A percentile compares a stretch with the other conserved stretches of the same genome.
Evolutionary conservation across 2,888 invertebrate species (phyloP).

Genomic region (Emmelina monodactyla): DNA sequence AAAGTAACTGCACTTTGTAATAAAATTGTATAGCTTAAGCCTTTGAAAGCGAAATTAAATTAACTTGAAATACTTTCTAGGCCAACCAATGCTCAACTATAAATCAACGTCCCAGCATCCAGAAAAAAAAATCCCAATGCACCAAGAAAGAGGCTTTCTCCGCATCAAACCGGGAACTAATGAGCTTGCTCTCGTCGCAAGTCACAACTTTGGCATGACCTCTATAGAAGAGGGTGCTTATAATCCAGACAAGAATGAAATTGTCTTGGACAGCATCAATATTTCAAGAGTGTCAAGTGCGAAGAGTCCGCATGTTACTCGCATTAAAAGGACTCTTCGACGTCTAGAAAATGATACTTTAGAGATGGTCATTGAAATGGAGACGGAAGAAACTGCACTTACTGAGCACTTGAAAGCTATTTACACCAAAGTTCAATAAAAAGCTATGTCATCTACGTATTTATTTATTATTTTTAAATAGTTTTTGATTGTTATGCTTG

Average conservation of each 20-base stretch:
- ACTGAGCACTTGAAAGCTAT: slow-evolving; percentile 62
- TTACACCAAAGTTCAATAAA: slow-evolving; percentile 42
- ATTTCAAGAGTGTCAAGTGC: slow-evolving; percentile 58
- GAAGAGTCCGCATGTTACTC: slow-evolving; percentile 58
- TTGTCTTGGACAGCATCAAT: slow-evolving; percentile 47
- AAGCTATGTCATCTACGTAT: neutral
- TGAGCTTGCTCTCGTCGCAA: slow-evolving; percentile 58
- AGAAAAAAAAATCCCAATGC: slow-evolving; percentile 63
- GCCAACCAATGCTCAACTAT: slow-evolving; percentile 70
- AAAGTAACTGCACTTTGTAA: no score
- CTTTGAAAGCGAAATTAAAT: no score
- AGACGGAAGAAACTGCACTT: slow-evolving; percentile 58
- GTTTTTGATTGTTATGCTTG: no score
- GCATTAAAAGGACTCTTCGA: slow-evolving; percentile 44
- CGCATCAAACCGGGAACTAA: slow-evolving; percentile 63
- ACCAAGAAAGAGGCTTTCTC: slow-evolving; percentile 69
- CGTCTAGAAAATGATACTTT: slow-evolving; percentile 32
- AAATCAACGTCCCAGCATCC: slow-evolving; percentile 58
- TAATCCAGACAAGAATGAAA: slow-evolving; percentile 46
- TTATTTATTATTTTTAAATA: no score
- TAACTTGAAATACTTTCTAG: slow-evolving; percentile 23
- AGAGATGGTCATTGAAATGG: slow-evolving; percentile 58
- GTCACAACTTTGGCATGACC: slow-evolving; percentile 70
- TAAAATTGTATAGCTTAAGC: no score
- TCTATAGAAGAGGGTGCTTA: slow-evolving; percentile 65